Percentiles rank a stretch among this genome's conserved stretches.
These are phyloP conservation scores for Tenthredo mesomela DNA, from an alignment of 2,888 invertebrate species.

Conservation along the genomic window DNA sequence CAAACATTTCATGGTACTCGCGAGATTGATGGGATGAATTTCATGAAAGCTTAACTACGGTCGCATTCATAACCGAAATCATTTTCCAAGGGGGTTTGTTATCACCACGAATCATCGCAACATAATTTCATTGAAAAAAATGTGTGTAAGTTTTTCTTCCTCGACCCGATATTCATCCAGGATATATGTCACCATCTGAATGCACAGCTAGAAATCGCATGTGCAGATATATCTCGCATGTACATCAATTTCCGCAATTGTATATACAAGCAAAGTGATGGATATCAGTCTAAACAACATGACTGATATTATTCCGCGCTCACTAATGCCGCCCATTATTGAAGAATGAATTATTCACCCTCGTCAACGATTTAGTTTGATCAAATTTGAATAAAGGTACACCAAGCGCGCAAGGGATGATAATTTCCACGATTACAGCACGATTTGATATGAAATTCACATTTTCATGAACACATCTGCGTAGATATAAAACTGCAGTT, in stretches of 20 bases:
- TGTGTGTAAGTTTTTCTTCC: neutral
- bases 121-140: neutral
- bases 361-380: neutral
- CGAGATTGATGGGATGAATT: neutral
- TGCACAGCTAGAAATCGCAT: neutral
- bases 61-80: neutral
- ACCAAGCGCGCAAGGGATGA: neutral
- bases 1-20: neutral
- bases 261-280: neutral
- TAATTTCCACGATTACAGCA: neutral
- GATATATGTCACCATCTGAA: neutral
- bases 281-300: neutral
- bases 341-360: neutral
- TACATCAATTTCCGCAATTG: neutral
- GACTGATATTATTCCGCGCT: neutral
- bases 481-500: neutral
- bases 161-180: neutral
- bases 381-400: neutral
- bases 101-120: neutral
- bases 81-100: neutral
- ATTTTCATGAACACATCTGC: neutral
- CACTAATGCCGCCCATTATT: neutral
- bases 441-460: neutral
- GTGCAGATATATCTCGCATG: neutral
- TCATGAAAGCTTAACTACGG: neutral